These are phyloP conservation scores for Goniozus legneri DNA, from an alignment of 1,140 invertebrate genomes.

Conservation along the genomic window DNA sequence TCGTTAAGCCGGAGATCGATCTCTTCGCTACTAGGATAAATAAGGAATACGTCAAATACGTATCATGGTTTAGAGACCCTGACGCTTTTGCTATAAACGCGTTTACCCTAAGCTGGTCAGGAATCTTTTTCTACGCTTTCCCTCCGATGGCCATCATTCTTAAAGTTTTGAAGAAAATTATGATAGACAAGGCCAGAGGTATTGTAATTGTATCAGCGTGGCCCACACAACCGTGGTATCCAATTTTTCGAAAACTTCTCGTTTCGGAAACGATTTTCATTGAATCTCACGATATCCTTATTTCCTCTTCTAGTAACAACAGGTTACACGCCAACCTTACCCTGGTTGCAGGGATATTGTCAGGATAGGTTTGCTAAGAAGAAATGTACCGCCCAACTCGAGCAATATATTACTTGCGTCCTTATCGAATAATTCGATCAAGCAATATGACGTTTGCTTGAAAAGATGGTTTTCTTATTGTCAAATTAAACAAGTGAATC, in stretches of 20 bases:
- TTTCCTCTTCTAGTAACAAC: conserved; percentile 6
- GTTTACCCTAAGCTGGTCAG: conserved; percentile 9
- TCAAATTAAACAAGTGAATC: too few relatives aligned
- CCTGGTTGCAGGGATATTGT: conserved; percentile 27
- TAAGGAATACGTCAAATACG: not conserved
- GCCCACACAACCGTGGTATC: conserved; percentile 12
- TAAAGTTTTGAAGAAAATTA: conserved; percentile 12
- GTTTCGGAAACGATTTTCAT: conserved; percentile 1
- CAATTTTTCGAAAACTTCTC: conserved; percentile 4
- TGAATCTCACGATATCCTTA: conserved; percentile 2
- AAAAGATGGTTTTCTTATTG: too few relatives aligned
- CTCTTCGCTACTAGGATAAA: conserved; percentile 4
- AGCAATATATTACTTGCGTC: too few relatives aligned
- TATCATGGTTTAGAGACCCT: conserved; percentile 4
- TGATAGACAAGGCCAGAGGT: conserved; percentile 6
- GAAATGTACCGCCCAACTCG: too few relatives aligned
- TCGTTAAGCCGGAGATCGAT: too few relatives aligned
- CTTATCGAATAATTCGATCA: too few relatives aligned
- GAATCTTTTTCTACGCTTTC: conserved; percentile 13
- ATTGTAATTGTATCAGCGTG: conserved; percentile 10
- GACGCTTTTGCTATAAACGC: conserved; percentile 10
- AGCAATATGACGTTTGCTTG: too few relatives aligned
- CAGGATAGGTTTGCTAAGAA: conserved; percentile 17
- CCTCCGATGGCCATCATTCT: conserved; percentile 12
- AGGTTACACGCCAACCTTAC: conserved; percentile 12